These are phyloP conservation scores for Echinometra lucunter DNA, from an alignment of 53 echinoderm and acorn worm genomes.

Conservation along the genomic window DNA sequence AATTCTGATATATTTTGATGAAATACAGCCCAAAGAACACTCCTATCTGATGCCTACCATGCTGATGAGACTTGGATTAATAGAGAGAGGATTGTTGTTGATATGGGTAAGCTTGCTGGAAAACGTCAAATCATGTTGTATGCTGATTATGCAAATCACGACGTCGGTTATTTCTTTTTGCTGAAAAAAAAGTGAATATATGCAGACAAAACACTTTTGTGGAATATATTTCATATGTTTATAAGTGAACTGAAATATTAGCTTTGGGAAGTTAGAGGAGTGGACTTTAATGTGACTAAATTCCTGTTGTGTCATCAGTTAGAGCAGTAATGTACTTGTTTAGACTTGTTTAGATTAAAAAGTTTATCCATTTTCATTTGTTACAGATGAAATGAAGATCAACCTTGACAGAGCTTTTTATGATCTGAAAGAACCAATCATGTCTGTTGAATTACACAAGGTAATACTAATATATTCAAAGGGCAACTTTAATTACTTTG, in stretches of 20 bases:
- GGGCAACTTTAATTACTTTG: not conserved
- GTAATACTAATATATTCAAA: conserved; percentile 61
- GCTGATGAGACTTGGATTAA: conserved; percentile 84
- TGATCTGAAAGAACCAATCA: conserved; percentile 83
- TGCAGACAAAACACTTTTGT: too few relatives aligned
- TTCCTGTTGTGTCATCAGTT: too few relatives aligned
- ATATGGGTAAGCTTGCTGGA: conserved; percentile 87
- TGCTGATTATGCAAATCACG: not conserved
- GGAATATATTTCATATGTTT: too few relatives aligned
- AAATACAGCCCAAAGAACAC: conserved; percentile 74
- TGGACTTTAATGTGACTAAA: too few relatives aligned
- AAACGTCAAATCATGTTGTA: not conserved
- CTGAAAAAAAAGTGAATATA: too few relatives aligned
- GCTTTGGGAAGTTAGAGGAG: too few relatives aligned
- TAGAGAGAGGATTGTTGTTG: conserved; percentile 81
- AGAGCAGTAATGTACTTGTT: too few relatives aligned
- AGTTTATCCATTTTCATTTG: not conserved
- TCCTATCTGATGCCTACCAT: conserved; percentile 89
- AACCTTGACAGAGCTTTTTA: conserved; percentile 83
- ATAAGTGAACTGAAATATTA: too few relatives aligned
- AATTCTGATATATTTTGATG: not conserved
- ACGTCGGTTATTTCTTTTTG: too few relatives aligned
- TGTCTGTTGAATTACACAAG: conserved; percentile 88
- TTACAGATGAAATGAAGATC: conserved; percentile 83
- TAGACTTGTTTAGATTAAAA: too few relatives aligned